Evolutionary conservation across 2,888 invertebrate genomes (phyloP).

Genomic region (Cyclophora punctaria): DNA sequence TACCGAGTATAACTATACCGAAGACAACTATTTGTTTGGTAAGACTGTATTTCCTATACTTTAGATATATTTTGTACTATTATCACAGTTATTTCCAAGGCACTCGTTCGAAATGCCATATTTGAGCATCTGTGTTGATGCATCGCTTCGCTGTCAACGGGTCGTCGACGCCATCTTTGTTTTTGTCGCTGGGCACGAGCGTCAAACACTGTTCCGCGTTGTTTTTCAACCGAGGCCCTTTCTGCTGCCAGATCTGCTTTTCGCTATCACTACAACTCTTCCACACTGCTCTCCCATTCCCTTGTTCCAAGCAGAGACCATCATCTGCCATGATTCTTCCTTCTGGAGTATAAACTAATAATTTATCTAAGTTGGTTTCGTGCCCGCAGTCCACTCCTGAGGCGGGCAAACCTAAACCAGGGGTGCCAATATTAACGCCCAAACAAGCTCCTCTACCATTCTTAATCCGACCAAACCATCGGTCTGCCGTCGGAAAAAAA

Average conservation of each 20-base stretch:
- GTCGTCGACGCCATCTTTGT: constrained; percentile 35
- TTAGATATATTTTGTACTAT: constrained; percentile 14
- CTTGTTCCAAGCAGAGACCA: constrained; percentile 86
- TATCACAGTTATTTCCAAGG: constrained; percentile 73
- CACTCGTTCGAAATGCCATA: constrained; percentile 80
- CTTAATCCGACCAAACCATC: constrained; percentile 91
- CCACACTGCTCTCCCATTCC: constrained; percentile 79
- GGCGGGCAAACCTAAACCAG: constrained; percentile 83
- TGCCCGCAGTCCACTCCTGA: constrained; percentile 78
- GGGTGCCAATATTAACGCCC: constrained; percentile 62
- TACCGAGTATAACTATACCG: constrained; percentile 3
- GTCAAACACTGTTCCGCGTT: constrained; percentile 49
- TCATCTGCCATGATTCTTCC: constrained; percentile 91
- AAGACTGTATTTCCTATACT: no score
- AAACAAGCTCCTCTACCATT: constrained; percentile 63
- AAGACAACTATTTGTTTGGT: no score
- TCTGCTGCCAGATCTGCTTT: constrained; percentile 82
- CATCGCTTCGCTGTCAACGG: constrained; percentile 77
- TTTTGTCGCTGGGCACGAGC: constrained; percentile 31
- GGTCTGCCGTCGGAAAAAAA: constrained; percentile 90
- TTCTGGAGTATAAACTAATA: constrained; percentile 81
- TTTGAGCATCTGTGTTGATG: constrained; percentile 73
- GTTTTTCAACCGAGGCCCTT: constrained; percentile 54
- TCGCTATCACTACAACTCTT: constrained; percentile 80
- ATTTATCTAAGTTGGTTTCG: constrained; percentile 77